Evolutionary conservation across 2,888 invertebrate species (phyloP).

Genomic region (Polylopha cassiicola): DNA sequence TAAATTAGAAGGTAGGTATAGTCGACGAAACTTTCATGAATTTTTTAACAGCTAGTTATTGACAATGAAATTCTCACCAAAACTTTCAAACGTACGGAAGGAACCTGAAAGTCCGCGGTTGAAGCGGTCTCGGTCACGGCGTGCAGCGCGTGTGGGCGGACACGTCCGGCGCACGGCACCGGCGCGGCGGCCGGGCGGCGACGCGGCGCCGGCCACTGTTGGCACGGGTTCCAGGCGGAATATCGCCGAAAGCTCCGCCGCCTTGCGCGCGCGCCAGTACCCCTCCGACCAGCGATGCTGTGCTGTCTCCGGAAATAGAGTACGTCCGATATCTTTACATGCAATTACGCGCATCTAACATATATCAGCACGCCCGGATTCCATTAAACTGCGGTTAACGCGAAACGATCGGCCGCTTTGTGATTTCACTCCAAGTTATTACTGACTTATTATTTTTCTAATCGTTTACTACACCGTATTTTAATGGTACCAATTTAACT

Average conservation of each 20-base stretch:
- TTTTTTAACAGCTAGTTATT: background rate
- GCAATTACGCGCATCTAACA: slow-evolving; percentile 48
- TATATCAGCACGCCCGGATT: slow-evolving; percentile 8
- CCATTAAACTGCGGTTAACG: slow-evolving; percentile 62
- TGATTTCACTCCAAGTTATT: slow-evolving; percentile 18
- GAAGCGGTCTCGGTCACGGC: slow-evolving; percentile 14
- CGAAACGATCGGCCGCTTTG: slow-evolving; percentile 32
- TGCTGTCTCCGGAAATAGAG: slow-evolving; percentile 79
- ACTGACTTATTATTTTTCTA: slow-evolving; percentile 7
- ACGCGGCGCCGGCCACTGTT: slow-evolving; percentile 44
- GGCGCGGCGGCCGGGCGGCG: slow-evolving; percentile 28
- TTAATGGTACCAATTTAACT: slow-evolving; percentile 48
- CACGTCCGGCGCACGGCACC: slow-evolving; percentile 18
- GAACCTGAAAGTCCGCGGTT: slow-evolving; percentile 21
- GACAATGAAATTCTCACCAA: too few relatives aligned
- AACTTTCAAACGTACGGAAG: slow-evolving; percentile 2
- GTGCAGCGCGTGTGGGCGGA: slow-evolving; percentile 9
- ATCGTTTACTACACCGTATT: slow-evolving; percentile 40
- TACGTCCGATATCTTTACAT: slow-evolving; percentile 56
- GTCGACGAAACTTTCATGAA: too few relatives aligned
- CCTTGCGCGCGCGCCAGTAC: slow-evolving; percentile 65
- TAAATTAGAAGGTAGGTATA: too few relatives aligned
- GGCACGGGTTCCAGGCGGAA: slow-evolving; percentile 61
- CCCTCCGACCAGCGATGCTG: slow-evolving; percentile 78
- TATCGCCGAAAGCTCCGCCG: slow-evolving; percentile 54